Evolutionary conservation across 2,797 vertebrate species (phyloP).

Genomic region (Sebastes itinus): DNA sequence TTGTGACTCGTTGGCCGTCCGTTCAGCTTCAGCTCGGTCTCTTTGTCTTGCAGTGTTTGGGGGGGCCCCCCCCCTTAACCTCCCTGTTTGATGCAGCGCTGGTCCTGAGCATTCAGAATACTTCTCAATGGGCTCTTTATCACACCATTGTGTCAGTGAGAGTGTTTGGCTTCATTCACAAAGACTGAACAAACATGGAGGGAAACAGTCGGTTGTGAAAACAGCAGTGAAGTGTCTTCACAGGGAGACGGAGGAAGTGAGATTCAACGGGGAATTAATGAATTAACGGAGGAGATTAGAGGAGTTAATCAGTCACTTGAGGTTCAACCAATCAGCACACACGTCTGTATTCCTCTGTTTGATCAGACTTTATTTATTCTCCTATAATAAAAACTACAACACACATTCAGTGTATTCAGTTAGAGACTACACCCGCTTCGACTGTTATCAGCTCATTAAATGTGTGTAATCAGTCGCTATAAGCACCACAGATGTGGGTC

Average conservation of each 20-base stretch:
- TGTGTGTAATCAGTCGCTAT: no score
- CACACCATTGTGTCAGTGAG: constrained; percentile 50
- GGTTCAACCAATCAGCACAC: neutral
- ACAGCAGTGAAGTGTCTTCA: constrained; percentile 23
- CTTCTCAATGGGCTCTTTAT: constrained; percentile 55
- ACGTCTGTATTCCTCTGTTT: neutral
- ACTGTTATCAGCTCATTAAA: no score
- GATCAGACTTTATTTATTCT: neutral
- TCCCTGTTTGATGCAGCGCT: constrained; percentile 39
- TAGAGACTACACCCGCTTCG: no score
- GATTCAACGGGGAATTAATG: constrained; percentile 29
- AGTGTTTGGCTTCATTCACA: constrained; percentile 46
- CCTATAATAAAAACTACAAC: no score
- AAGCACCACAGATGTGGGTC: no score
- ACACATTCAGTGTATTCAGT: neutral
- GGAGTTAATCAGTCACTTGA: neutral
- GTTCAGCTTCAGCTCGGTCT: constrained; percentile 21
- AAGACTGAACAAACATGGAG: constrained; percentile 35
- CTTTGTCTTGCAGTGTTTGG: constrained; percentile 53
- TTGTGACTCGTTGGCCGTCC: constrained; percentile 2
- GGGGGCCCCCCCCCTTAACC: neutral
- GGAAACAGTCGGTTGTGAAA: constrained; percentile 35
- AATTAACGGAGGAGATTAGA: constrained; percentile 30
- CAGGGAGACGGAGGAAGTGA: neutral
- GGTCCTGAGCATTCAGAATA: constrained; percentile 17